Conservation (phyloP, 1,140 invertebrate genomes). For the Macrocentrus cingulum region DNA sequence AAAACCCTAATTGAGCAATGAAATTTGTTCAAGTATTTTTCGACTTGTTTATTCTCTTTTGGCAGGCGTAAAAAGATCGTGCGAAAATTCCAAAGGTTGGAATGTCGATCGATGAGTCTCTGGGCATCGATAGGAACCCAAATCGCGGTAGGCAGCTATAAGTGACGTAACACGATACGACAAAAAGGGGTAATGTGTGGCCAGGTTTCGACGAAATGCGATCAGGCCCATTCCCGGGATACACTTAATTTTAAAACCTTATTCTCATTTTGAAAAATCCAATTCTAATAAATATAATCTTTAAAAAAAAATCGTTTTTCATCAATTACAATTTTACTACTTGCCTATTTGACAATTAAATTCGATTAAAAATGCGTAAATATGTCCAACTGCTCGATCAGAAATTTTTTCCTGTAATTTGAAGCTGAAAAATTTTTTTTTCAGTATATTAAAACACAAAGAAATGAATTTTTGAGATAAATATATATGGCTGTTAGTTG, state of each 20-base stretch:
- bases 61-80: not conserved
- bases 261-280: too few species aligned
- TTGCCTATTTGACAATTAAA: too few species aligned
- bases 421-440: too few species aligned
- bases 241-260: not conserved
- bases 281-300: too few species aligned
- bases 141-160: not conserved
- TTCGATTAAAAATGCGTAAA: too few species aligned
- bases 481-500: too few species aligned
- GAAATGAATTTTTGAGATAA: too few species aligned
- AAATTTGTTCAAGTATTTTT: conserved; percentile 3
- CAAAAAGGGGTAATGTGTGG: conserved; percentile 1
- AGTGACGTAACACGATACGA: conserved; percentile 15
- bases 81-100: conserved; percentile 16
- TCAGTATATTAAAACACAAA: too few species aligned
- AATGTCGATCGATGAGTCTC: conserved; percentile 19
- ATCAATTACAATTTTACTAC: too few species aligned
- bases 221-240: not conserved
- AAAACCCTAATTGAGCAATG: not conserved
- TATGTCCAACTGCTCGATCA: too few species aligned
- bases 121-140: conserved; percentile 12
- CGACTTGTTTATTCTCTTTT: not conserved
- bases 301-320: too few species aligned
- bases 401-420: too few species aligned
- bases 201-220: not conserved